Evolutionary conservation across 2,888 invertebrate species (phyloP).

Genomic region (Heliconius charithonia): DNA sequence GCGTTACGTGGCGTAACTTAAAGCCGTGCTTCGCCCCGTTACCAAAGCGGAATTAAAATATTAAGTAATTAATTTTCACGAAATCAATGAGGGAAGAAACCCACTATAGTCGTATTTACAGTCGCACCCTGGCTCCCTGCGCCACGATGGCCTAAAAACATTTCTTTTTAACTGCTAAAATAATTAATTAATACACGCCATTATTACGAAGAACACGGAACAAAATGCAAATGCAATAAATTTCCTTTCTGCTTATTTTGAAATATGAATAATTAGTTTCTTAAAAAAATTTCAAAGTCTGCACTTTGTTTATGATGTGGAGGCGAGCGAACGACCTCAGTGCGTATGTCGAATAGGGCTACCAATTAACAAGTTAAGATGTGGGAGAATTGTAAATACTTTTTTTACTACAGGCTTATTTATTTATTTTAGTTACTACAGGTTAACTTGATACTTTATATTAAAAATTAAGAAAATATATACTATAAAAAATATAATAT

Average conservation of each 20-base stretch:
- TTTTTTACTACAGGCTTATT: neutral
- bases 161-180: too few relatives aligned
- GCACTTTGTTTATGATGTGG: slow-evolving; percentile 37
- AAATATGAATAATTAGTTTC: slow-evolving; percentile 27
- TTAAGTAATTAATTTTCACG: too few relatives aligned
- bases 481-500: too few relatives aligned
- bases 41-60: too few relatives aligned
- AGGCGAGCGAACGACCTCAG: slow-evolving; percentile 39
- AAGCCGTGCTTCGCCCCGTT: too few relatives aligned
- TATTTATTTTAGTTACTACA: too few relatives aligned
- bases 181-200: neutral
- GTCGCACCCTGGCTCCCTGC: too few relatives aligned
- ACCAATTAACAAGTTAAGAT: neutral
- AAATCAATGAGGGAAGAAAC: too few relatives aligned
- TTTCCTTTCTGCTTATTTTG: neutral
- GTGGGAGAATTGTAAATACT: neutral
- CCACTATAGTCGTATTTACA: too few relatives aligned
- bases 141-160: too few relatives aligned
- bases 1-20: too few relatives aligned
- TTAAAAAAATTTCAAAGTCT: slow-evolving; percentile 25
- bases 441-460: neutral
- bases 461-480: too few relatives aligned
- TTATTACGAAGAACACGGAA: neutral
- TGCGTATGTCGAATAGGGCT: slow-evolving; percentile 22
- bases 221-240: slow-evolving; percentile 8